Evolutionary conservation across 30 jellyfish, hydroid and myxozoan species (phyloP).

Genomic region (Sanderia malayensis): DNA sequence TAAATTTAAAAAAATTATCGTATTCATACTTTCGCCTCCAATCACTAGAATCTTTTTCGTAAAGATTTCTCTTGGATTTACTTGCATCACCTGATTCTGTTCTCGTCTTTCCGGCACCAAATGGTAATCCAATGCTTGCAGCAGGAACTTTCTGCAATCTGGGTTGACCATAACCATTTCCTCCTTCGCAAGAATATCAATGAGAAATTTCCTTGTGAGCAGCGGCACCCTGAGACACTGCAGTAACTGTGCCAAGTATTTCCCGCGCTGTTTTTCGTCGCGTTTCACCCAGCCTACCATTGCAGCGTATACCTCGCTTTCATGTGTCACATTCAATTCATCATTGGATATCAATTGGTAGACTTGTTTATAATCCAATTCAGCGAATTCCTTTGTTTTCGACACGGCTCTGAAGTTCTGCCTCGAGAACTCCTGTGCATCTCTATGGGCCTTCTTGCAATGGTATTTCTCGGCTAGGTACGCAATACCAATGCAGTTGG

Average conservation of each 20-base stretch:
- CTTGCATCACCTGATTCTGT: constrained; percentile 7
- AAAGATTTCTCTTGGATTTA: constrained; percentile 44
- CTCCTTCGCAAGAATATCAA: constrained; percentile 71
- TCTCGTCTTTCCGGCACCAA: constrained; percentile 82
- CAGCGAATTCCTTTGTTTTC: constrained; percentile 46
- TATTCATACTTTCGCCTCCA: constrained; percentile 93
- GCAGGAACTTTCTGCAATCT: constrained; percentile 62
- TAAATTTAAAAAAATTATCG: too few relatives aligned
- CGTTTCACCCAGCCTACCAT: constrained; percentile 64
- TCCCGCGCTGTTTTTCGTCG: constrained; percentile 15
- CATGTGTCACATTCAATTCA: constrained; percentile 69
- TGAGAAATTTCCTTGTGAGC: constrained; percentile 73
- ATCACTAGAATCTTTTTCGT: constrained; percentile 62
- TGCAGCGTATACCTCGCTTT: constrained; percentile 81
- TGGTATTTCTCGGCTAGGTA: constrained; percentile 70
- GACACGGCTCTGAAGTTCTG: constrained; percentile 70
- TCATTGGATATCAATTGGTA: constrained; percentile 58
- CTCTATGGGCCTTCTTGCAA: constrained; percentile 59
- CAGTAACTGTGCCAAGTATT: constrained; percentile 46
- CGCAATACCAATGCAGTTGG: constrained; percentile 74
- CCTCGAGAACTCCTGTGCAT: constrained; percentile 57
- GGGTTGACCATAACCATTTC: constrained; percentile 58
- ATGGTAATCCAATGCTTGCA: constrained; percentile 71
- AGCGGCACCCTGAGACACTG: constrained; percentile 62
- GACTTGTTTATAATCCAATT: constrained; percentile 50